Evolutionary conservation across 1,140 invertebrate species (phyloP), one percentile per base, ranked within the genome.

Genomic region (Ceratitis capitata): DNA sequence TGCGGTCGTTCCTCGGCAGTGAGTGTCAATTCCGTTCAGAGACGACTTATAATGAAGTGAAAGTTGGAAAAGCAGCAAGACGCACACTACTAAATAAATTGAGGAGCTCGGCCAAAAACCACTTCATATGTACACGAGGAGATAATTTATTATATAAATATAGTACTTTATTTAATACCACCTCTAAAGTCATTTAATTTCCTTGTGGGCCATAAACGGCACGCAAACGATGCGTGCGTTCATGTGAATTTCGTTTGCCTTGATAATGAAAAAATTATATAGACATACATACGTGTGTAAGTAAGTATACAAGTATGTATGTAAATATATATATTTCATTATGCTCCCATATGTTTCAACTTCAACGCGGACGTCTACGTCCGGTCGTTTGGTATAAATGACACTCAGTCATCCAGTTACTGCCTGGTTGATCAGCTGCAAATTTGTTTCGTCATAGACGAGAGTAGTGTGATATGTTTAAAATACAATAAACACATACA

Each of bases 211-310:
- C 12, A 26, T 10, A 78, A 45, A 26, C 16, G 32, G 19, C 69
- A 78, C 69, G 69, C 69, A 78, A 45, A 19, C n/a, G 12, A 78
- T 78, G 69, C 69, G 61, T 69, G 61, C 32, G 61, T 69, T 35
- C 58, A 61, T 29, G 26, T 29, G 3, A 26, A 69, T n/a, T 39
- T 42, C 35, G 3, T 69, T 39, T 35, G 19, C 69, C 35, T 78
- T 78, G 42, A 78, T 78, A 78, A 78, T 78, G 69, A 78, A 78
- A 78, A 47, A 42, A n/a, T 45, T 53, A 53, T 53, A 53, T 19
- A 12, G 14, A 53, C 51, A 53, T 53, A 53, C n/a, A 53, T 49
- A 53, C n/a, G 51, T 53, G n/a, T 16, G 14, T 53, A 53, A 19
- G 51, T 53, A 53, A 19, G 51, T 53, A 53, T 7, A 19, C n/a